Evolutionary conservation across 2,113 vertebrate species (phyloP).

Genomic region (Phoxinus phoxinus): DNA sequence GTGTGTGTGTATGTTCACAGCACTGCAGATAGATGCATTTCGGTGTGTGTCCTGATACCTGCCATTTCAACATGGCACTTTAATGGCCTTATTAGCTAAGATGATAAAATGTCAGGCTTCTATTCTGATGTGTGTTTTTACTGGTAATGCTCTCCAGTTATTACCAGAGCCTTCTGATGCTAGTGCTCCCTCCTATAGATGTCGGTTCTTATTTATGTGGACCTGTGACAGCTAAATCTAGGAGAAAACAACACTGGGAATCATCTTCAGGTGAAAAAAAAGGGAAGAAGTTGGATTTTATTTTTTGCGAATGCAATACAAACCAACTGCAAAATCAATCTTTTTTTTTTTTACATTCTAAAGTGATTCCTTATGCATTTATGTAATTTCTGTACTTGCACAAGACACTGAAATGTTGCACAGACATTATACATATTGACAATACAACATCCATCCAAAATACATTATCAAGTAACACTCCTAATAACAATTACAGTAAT

Average conservation of each 20-base stretch:
- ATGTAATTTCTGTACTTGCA: not conserved
- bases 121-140: constrained; percentile 61
- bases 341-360: not conserved
- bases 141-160: constrained; percentile 55
- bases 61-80: constrained; percentile 54
- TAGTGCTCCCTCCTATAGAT: constrained; percentile 30
- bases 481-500: not conserved
- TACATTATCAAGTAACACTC: not conserved
- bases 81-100: constrained; percentile 58
- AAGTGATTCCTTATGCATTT: not conserved
- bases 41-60: constrained; percentile 53
- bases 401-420: constrained; percentile 17
- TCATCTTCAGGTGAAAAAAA: constrained; percentile 21
- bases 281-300: not conserved
- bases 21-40: constrained; percentile 31
- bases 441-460: constrained; percentile 9
- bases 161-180: constrained; percentile 46
- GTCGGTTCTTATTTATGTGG: constrained; percentile 40
- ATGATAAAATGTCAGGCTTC: constrained; percentile 60
- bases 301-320: not conserved
- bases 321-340: not conserved
- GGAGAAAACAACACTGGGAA: constrained; percentile 27
- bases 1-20: constrained; percentile 38
- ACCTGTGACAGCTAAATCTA: constrained; percentile 40
- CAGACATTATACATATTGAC: constrained; percentile 26